Conservation (phyloP, 2,888 invertebrate species). For the Diplazon laetatorius region DNA sequence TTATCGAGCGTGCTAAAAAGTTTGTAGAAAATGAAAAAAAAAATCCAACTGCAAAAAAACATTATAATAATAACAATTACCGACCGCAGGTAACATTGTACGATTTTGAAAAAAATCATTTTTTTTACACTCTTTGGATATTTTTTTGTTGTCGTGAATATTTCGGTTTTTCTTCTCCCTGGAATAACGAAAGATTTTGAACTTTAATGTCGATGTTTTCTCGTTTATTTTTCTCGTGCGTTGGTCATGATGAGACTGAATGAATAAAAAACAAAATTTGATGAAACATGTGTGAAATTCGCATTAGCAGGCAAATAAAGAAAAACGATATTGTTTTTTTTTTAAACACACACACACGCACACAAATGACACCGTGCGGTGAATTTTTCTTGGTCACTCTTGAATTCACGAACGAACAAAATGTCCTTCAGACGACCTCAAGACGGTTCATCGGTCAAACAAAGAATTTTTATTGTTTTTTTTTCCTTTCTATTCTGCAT, state of each 20-base stretch:
- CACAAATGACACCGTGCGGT: too few species aligned
- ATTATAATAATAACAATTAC: too few species aligned
- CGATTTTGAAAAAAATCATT: constrained; percentile 31
- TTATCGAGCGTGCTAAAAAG: constrained; percentile 32
- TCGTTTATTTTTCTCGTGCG: constrained; percentile 63
- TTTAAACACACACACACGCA: too few species aligned
- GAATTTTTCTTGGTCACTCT: constrained; percentile 27
- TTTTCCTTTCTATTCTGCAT: constrained; percentile 7
- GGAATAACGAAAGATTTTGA: constrained; percentile 58
- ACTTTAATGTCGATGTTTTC: constrained; percentile 64
- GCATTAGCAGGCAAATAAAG: constrained; percentile 30
- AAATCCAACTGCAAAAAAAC: constrained; percentile 53
- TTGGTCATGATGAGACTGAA: constrained; percentile 45
- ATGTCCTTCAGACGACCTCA: not conserved
- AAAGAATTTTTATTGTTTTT: too few species aligned
- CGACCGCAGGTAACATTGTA: constrained; percentile 48
- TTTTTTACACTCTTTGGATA: constrained; percentile 55
- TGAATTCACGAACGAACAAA: constrained; percentile 45
- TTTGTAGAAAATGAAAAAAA: constrained; percentile 33
- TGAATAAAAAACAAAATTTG: constrained; percentile 57
- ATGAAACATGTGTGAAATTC: too few species aligned
- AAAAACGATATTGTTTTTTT: constrained; percentile 29
- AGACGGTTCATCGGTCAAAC: not conserved
- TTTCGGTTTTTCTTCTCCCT: too few species aligned
- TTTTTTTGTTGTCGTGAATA: too few species aligned